Evolutionary conservation across 2,888 invertebrate genomes (phyloP).

Genomic region (Drosophila cracens): DNA sequence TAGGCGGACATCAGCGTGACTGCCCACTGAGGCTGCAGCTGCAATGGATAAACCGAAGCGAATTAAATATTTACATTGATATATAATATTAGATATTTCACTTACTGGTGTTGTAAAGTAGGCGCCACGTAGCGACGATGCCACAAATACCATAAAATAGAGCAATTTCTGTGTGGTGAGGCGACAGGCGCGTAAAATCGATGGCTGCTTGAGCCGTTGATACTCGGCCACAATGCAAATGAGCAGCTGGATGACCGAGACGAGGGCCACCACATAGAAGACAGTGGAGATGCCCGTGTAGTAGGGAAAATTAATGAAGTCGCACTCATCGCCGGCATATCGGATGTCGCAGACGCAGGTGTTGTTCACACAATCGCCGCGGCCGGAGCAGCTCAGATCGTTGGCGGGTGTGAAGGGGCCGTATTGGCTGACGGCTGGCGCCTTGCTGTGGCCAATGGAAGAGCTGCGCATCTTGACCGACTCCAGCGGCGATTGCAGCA

Average conservation of each 20-base stretch:
- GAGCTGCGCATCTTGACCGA: conserved; percentile 66
- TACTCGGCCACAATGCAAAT: conserved; percentile 94
- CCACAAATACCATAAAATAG: conserved; percentile 94
- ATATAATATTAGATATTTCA: conserved; percentile 41
- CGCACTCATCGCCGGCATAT: conserved; percentile 93
- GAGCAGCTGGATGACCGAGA: conserved; percentile 93
- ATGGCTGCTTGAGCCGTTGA: conserved; percentile 92
- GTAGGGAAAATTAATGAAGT: conserved; percentile 93
- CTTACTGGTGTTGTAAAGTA: conserved; percentile 96
- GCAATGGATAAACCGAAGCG: conserved; percentile 24
- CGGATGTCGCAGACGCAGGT: conserved; percentile 96
- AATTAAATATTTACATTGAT: not conserved
- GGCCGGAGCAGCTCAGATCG: conserved; percentile 90
- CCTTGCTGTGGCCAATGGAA: conserved; percentile 56
- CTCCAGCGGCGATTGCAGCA: conserved; percentile 80
- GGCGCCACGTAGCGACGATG: conserved; percentile 93
- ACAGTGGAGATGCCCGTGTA: conserved; percentile 90
- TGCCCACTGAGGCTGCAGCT: conserved; percentile 94
- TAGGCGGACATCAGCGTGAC: conserved; percentile 94
- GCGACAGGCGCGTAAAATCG: conserved; percentile 92
- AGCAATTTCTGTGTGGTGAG: conserved; percentile 96
- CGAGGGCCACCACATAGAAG: conserved; percentile 93
- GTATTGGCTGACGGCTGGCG: conserved; percentile 51
- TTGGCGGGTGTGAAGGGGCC: conserved; percentile 69
- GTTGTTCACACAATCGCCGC: conserved; percentile 96